Percentiles rank a stretch among this genome's conserved stretches.
Conservation (phyloP, 2,797 vertebrate genomes). For the Fistularia tabacaria region DNA sequence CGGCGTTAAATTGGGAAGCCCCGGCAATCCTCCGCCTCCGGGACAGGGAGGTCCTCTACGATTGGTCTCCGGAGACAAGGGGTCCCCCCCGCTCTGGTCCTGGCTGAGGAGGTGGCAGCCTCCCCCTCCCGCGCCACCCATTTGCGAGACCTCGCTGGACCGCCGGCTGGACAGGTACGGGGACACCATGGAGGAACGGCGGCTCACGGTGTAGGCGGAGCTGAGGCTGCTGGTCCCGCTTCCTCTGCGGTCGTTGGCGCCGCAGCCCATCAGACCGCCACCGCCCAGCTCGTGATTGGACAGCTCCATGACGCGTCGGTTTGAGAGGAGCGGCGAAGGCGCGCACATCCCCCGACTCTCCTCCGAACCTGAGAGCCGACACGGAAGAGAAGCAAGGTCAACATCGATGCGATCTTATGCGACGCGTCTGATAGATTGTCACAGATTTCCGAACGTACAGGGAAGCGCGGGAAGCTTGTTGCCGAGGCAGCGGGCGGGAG, state of each 20-base stretch:
- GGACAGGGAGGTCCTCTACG: slow-evolving; percentile 72
- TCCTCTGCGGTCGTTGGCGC: slow-evolving; percentile 80
- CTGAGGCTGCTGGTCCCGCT: slow-evolving; percentile 92
- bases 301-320: slow-evolving; percentile 80
- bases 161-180: slow-evolving; percentile 83
- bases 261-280: slow-evolving; percentile 49
- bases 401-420: no score
- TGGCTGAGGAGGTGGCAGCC: slow-evolving; percentile 61
- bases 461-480: slow-evolving; percentile 85
- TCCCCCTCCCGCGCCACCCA: slow-evolving; percentile 55
- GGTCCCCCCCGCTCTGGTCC: slow-evolving; percentile 66
- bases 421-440: not conserved
- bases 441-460: slow-evolving; percentile 63
- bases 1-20: slow-evolving; percentile 81
- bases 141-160: slow-evolving; percentile 80
- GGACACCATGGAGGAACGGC: slow-evolving; percentile 87
- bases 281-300: slow-evolving; percentile 72
- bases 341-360: slow-evolving; percentile 75
- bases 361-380: slow-evolving; percentile 55
- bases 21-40: slow-evolving; percentile 73
- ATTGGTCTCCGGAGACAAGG: slow-evolving; percentile 73
- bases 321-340: slow-evolving; percentile 72
- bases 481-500: slow-evolving; percentile 70
- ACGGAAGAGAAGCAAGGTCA: no score
- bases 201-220: slow-evolving; percentile 93